Evolutionary conservation across 2,888 invertebrate species (phyloP).

Genomic region (Chloromyia formosa): DNA sequence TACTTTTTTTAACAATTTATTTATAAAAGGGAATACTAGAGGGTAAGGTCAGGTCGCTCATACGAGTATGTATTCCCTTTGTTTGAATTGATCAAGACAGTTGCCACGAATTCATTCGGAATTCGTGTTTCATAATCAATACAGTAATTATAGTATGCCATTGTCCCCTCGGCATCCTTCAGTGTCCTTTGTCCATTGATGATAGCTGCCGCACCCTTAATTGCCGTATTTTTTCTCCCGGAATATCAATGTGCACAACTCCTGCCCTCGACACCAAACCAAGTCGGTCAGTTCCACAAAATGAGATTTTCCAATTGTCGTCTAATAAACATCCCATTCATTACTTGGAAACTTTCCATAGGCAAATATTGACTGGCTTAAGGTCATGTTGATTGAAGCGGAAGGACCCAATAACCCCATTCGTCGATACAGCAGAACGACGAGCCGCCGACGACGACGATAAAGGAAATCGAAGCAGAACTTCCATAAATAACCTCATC

Average conservation of each 20-base stretch:
- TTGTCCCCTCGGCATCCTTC: too few relatives aligned
- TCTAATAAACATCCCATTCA: neutral
- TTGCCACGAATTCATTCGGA: too few relatives aligned
- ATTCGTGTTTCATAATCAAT: too few relatives aligned
- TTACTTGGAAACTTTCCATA: slow-evolving; percentile 31
- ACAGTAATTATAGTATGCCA: too few relatives aligned
- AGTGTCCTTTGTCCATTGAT: too few relatives aligned
- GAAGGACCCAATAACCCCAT: slow-evolving; percentile 30
- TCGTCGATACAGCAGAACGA: neutral
- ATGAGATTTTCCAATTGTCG: slow-evolving; percentile 3
- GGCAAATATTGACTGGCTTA: slow-evolving; percentile 37
- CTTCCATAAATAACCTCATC: slow-evolving; percentile 29
- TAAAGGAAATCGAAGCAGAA: neutral
- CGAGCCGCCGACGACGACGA: too few relatives aligned
- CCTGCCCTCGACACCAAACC: neutral
- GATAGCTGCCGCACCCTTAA: neutral
- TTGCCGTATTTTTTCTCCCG: neutral
- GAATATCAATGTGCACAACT: neutral
- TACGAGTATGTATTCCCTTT: too few relatives aligned
- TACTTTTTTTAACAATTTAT: too few relatives aligned
- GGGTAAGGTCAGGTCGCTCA: too few relatives aligned
- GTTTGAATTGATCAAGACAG: too few relatives aligned
- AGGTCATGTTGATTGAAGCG: slow-evolving; percentile 37
- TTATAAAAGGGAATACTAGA: too few relatives aligned
- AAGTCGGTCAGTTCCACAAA: neutral